Evolutionary conservation across 2,113 vertebrate genomes (phyloP).

Genomic region (Chlorodrepanis virens): DNA sequence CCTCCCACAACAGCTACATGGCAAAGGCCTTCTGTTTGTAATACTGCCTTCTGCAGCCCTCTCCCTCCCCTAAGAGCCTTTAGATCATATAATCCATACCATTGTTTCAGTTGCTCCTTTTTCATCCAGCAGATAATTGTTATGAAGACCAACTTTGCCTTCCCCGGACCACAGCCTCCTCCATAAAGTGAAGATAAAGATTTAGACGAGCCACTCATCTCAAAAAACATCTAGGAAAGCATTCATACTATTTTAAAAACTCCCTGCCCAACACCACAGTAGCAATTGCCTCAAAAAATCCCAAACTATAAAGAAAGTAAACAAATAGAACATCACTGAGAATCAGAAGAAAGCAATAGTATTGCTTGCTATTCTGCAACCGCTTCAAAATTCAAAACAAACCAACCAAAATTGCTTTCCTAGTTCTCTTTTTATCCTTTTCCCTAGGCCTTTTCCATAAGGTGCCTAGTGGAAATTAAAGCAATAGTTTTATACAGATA

Average conservation of each 20-base stretch:
- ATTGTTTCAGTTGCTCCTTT: neutral
- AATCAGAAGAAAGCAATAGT: neutral
- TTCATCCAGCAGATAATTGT: neutral
- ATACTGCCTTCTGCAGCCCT: neutral
- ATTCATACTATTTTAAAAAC: neutral
- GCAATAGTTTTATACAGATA: neutral
- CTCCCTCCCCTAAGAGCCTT: neutral
- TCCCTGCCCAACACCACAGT: neutral
- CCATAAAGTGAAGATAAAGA: neutral
- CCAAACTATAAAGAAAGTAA: neutral
- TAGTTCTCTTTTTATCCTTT: conserved; percentile 1
- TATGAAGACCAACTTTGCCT: neutral
- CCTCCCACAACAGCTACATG: neutral
- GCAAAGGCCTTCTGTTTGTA: neutral
- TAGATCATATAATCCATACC: neutral
- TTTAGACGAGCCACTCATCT: neutral
- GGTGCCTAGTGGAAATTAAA: conserved; percentile 6
- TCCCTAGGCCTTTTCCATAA: neutral
- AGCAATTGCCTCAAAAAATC: neutral
- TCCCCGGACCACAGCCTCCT: neutral
- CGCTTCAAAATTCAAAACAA: neutral
- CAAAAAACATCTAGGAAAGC: neutral
- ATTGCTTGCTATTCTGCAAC: neutral
- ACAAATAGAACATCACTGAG: neutral
- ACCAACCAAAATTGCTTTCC: neutral